Conservation (phyloP, 2,113 vertebrate genomes). For the Anguilla rostrata region DNA sequence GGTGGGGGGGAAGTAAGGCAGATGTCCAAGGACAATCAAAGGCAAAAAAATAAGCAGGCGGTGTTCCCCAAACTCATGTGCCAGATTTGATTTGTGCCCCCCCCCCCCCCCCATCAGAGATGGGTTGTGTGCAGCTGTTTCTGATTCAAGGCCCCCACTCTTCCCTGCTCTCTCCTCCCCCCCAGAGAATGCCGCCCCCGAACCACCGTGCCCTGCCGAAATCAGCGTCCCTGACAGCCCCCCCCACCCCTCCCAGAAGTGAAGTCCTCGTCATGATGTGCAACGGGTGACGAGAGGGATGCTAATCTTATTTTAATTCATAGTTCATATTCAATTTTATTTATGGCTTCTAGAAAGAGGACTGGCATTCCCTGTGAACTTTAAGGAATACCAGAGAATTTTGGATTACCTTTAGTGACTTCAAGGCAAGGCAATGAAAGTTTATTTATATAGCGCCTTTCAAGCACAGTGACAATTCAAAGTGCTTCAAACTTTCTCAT, state of each 20-base stretch:
- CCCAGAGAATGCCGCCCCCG: not conserved
- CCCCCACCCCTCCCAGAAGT: too few species aligned
- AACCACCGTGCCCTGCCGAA: not conserved
- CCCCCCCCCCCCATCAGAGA: constrained; percentile 83
- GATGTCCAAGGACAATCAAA: constrained; percentile 99
- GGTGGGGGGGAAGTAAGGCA: constrained; percentile 83
- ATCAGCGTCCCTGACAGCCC: not conserved
- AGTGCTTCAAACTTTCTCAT: not conserved
- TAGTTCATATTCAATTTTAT: not conserved
- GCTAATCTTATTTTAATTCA: not conserved
- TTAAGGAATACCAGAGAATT: too few species aligned
- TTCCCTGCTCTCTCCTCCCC: constrained; percentile 46
- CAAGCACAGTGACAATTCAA: too few species aligned
- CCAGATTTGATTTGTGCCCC: constrained; percentile 80
- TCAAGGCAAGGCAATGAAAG: too few species aligned
- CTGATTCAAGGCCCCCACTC: constrained; percentile 76
- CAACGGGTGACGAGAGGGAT: not conserved
- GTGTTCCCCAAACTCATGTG: constrained; percentile 96
- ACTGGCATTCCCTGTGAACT: too few species aligned
- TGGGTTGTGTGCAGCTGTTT: constrained; percentile 86
- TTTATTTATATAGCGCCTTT: too few species aligned
- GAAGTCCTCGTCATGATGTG: not conserved
- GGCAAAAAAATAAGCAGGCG: constrained; percentile 78
- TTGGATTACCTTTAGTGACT: too few species aligned
- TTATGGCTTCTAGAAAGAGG: too few species aligned